Evolutionary conservation across 2,888 invertebrate genomes (phyloP).

Genomic region (Drosophila ustulata): DNA sequence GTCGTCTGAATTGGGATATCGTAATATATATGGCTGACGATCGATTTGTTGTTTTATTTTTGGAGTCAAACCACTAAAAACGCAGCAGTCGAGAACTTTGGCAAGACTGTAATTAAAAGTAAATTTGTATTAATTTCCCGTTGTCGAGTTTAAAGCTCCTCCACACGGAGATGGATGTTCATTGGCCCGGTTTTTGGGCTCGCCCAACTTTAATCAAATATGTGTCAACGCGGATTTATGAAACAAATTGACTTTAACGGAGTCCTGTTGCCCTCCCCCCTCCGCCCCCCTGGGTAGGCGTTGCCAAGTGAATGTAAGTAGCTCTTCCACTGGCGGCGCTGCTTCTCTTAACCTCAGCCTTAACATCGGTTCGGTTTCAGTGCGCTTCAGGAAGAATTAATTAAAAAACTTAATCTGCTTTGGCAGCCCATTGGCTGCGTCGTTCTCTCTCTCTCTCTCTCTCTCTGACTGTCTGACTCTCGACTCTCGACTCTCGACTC

Average conservation of each 20-base stretch:
- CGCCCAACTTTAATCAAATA: constrained; percentile 67
- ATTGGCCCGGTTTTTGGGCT: constrained; percentile 32
- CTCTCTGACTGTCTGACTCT: background rate
- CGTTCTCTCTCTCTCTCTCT: background rate
- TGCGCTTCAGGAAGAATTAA: constrained; percentile 58
- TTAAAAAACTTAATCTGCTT: constrained; percentile 76
- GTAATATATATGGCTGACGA: too few relatives aligned
- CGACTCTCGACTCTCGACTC: background rate
- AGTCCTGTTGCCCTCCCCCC: background rate
- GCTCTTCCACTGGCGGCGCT: constrained; percentile 9
- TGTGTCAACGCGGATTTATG: constrained; percentile 72
- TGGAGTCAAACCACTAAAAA: constrained; percentile 8
- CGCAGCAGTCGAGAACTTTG: constrained; percentile 21
- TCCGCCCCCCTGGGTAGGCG: background rate
- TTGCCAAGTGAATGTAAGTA: constrained; percentile 34
- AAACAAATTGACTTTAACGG: constrained; percentile 72
- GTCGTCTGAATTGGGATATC: too few relatives aligned
- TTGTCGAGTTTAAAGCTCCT: constrained; percentile 11
- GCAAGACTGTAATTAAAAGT: constrained; percentile 49
- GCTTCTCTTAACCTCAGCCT: background rate
- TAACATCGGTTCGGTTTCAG: constrained; percentile 38
- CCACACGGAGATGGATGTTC: background rate
- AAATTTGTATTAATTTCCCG: constrained; percentile 49
- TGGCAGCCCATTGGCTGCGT: constrained; percentile 40
- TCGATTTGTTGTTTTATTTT: background rate